Evolutionary conservation across 2,888 invertebrate species (phyloP).

Genomic region (Caenorhabditis sp.): DNA sequence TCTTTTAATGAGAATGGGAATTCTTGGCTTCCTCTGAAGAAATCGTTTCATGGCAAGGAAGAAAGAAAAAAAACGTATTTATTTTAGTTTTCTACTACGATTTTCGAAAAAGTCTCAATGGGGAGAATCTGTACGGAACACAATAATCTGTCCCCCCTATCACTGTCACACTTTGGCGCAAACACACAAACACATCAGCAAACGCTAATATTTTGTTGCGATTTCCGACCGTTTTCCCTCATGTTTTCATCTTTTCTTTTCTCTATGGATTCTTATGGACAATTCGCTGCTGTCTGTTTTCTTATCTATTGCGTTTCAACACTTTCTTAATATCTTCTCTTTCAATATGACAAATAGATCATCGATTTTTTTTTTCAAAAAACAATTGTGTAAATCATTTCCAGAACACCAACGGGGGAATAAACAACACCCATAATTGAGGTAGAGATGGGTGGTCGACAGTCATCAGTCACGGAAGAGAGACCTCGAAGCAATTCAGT

Average conservation of each 20-base stretch:
- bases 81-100: no score
- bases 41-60: no score
- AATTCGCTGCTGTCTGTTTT: background rate
- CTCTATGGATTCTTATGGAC: background rate
- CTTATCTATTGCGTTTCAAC: slow-evolving; percentile 16
- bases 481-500: slow-evolving; percentile 74
- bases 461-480: slow-evolving; percentile 73
- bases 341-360: background rate
- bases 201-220: slow-evolving; percentile 1
- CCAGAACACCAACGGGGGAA: slow-evolving; percentile 35
- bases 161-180: slow-evolving; percentile 28
- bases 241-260: background rate
- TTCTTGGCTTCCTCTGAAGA: background rate
- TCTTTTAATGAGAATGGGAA: background rate
- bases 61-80: no score
- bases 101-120: no score
- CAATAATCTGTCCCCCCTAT: no score
- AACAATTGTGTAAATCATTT: background rate
- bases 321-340: background rate
- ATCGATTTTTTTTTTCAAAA: slow-evolving; percentile 6
- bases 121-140: no score
- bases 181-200: slow-evolving; percentile 4
- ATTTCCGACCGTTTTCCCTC: background rate
- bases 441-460: slow-evolving; percentile 73
- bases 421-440: background rate